phyloP scores from a whole-genome alignment of 2,797 vertebrate genomes.

The Phalanger gymnotis region DNA sequence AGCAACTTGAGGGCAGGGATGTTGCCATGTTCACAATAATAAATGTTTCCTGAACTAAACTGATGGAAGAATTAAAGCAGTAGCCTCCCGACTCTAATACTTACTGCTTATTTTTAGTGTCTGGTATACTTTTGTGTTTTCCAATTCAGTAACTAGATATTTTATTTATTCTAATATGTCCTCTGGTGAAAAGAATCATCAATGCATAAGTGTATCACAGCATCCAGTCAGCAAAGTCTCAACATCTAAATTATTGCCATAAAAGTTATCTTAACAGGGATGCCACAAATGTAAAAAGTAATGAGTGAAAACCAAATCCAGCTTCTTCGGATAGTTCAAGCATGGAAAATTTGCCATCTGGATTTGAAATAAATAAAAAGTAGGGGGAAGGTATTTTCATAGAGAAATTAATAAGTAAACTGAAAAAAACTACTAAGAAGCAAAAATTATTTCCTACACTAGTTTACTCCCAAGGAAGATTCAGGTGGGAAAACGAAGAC shows the following conservation, averaged over 20 bases:
- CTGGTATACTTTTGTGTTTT: not conserved
- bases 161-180: not conserved
- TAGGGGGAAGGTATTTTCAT: accelerated
- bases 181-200: not conserved
- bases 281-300: not conserved
- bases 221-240: no score
- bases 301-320: accelerated
- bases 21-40: not conserved
- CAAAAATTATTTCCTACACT: not conserved
- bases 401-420: not conserved
- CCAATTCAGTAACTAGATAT: not conserved
- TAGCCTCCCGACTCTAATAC: not conserved
- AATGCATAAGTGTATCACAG: not conserved
- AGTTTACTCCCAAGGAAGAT: accelerated
- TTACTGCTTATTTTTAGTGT: not conserved
- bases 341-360: not conserved
- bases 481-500: not conserved
- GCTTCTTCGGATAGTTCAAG: no score
- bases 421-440: not conserved
- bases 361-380: not conserved
- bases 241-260: not conserved
- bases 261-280: not conserved
- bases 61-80: not conserved
- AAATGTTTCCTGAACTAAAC: not conserved
- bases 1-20: not conserved